phyloP scores from a whole-genome alignment of 64 coral and sea anemone species.

The Montipora capricornis region DNA sequence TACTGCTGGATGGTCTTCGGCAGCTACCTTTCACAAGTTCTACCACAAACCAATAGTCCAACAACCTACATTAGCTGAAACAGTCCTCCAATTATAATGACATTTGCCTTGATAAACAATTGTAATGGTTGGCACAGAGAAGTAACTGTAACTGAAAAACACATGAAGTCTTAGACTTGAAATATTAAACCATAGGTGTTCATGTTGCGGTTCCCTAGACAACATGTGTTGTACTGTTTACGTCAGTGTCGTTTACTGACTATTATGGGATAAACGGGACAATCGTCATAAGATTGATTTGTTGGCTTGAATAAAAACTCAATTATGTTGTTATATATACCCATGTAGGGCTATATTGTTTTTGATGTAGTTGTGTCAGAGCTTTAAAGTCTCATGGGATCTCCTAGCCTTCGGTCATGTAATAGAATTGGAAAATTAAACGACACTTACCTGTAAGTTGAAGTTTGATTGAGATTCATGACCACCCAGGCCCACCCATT shows the following conservation, averaged over 20 bases:
- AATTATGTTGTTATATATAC: not conserved
- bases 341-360: not conserved
- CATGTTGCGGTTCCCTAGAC: too few species aligned
- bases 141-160: constrained; percentile 5
- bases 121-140: not conserved
- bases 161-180: not conserved
- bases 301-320: not conserved
- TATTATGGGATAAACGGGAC: constrained; percentile 1
- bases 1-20: constrained; percentile 29
- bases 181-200: not conserved
- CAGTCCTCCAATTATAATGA: constrained; percentile 34
- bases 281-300: not conserved
- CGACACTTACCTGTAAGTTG: too few species aligned
- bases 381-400: too few species aligned
- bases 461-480: too few species aligned
- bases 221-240: too few species aligned
- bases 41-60: constrained; percentile 30
- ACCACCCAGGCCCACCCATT: too few species aligned
- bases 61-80: constrained; percentile 38
- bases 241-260: not conserved
- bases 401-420: too few species aligned
- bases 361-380: not conserved
- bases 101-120: constrained; percentile 16
- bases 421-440: not conserved
- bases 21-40: too few species aligned